These are phyloP conservation scores for Notothenia coriiceps DNA, from an alignment of 2,113 vertebrate species.

Conservation along the genomic window DNA sequence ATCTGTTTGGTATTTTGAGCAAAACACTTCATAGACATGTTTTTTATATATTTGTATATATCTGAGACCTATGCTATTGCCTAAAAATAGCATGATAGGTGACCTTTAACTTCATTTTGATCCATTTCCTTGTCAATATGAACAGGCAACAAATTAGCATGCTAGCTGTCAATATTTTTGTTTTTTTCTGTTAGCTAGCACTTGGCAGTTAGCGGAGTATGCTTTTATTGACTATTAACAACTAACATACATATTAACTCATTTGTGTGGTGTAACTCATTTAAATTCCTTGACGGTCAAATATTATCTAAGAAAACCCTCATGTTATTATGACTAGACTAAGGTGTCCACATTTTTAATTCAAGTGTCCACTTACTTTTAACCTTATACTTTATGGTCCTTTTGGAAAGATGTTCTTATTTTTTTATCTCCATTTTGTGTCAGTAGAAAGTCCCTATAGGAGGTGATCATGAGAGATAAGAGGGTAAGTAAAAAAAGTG, in stretches of 20 bases:
- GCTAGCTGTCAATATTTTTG: neutral
- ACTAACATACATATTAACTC: neutral
- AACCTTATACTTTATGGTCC: neutral
- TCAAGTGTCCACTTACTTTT: neutral
- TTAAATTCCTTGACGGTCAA: neutral
- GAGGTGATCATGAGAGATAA: conserved; percentile 7
- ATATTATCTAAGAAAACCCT: neutral
- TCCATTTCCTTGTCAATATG: neutral
- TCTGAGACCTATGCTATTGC: too few relatives aligned
- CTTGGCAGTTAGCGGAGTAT: neutral
- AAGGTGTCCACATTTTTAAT: neutral
- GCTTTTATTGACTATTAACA: neutral
- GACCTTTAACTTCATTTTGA: neutral
- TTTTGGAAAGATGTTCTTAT: neutral
- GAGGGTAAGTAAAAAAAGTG: neutral
- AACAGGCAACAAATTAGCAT: neutral
- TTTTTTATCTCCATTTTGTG: neutral
- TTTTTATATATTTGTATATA: too few relatives aligned
- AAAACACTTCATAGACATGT: too few relatives aligned
- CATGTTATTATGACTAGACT: neutral
- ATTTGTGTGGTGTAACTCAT: neutral
- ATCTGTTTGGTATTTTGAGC: too few relatives aligned
- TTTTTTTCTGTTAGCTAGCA: neutral
- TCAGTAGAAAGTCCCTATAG: neutral
- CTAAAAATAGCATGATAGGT: too few relatives aligned